Evolutionary conservation across 1,140 invertebrate species (phyloP).

Genomic region (Hestina assimilis): DNA sequence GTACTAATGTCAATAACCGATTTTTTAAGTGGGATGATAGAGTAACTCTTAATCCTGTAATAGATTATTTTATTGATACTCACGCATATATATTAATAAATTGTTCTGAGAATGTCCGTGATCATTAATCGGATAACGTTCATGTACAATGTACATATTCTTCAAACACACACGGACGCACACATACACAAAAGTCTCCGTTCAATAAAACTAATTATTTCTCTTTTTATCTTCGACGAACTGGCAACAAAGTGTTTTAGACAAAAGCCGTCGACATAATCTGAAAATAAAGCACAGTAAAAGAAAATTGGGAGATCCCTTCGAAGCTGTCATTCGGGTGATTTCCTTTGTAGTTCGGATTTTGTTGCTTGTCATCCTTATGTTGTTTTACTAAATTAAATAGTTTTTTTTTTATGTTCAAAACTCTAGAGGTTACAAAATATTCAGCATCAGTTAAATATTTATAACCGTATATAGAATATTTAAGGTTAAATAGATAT

Average conservation of each 20-base stretch:
- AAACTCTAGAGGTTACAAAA: background rate
- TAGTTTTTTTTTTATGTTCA: background rate
- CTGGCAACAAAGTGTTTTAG: slow-evolving; percentile 46
- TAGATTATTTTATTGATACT: background rate
- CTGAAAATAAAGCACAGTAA: slow-evolving; percentile 39
- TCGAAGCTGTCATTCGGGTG: slow-evolving; percentile 44
- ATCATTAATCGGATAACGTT: background rate
- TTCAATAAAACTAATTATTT: slow-evolving; percentile 40
- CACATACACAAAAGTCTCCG: slow-evolving; percentile 2
- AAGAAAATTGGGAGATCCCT: slow-evolving; percentile 52
- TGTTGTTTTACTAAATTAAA: background rate
- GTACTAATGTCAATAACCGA: no score
- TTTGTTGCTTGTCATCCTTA: slow-evolving; percentile 24
- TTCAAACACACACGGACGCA: background rate
- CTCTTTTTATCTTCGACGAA: slow-evolving; percentile 46
- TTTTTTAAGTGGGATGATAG: no score
- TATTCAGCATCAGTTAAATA: background rate
- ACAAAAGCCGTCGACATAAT: slow-evolving; percentile 37
- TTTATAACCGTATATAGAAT: background rate
- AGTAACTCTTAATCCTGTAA: no score
- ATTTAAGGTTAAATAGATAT: background rate
- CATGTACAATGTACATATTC: background rate
- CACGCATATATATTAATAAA: background rate
- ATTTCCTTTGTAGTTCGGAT: slow-evolving; percentile 56
- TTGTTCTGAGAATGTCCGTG: background rate